Percentiles rank a stretch among this genome's conserved stretches.
These are phyloP conservation scores for Unio delphinus DNA, from an alignment of 2,888 invertebrate species.

Conservation along the genomic window DNA sequence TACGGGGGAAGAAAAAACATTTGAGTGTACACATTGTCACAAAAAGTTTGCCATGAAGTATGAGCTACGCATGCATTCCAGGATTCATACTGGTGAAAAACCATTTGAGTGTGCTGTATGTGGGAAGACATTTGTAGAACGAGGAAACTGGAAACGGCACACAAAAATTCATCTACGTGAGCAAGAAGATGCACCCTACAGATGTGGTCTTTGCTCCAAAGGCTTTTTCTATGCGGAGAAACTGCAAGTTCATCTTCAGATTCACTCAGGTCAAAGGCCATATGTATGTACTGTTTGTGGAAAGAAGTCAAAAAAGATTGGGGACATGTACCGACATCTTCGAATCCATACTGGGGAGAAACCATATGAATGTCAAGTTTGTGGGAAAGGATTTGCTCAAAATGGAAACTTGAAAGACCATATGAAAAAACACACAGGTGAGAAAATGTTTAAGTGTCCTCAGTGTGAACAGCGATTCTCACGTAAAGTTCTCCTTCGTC, in stretches of 20 bases:
- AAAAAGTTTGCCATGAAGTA: constrained; percentile 36
- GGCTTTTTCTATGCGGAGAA: constrained; percentile 39
- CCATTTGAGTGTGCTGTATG: constrained; percentile 39
- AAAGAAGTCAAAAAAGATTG: constrained; percentile 33
- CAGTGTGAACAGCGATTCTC: constrained; percentile 34
- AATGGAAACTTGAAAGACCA: constrained; percentile 35
- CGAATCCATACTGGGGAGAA: constrained; percentile 39
- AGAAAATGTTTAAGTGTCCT: constrained; percentile 31
- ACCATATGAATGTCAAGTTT: constrained; percentile 40
- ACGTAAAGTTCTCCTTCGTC: constrained; percentile 32
- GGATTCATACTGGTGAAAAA: constrained; percentile 42
- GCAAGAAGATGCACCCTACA: constrained; percentile 30
- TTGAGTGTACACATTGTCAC: constrained; percentile 32
- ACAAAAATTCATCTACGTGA: constrained; percentile 31
- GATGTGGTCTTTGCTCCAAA: constrained; percentile 37
- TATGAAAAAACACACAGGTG: constrained; percentile 35
- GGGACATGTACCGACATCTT: constrained; percentile 38
- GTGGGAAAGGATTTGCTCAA: constrained; percentile 39
- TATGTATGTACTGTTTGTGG: constrained; percentile 39
- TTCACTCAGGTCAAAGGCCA: constrained; percentile 37
- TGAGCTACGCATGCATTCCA: constrained; percentile 32
- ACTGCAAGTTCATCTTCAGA: constrained; percentile 39
- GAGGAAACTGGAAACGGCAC: constrained; percentile 38
- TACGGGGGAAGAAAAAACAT: constrained; percentile 32
- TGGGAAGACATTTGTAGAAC: constrained; percentile 40